Evolutionary conservation across 2,797 vertebrate species (phyloP).

Genomic region (Sarcophilus harrisii): DNA sequence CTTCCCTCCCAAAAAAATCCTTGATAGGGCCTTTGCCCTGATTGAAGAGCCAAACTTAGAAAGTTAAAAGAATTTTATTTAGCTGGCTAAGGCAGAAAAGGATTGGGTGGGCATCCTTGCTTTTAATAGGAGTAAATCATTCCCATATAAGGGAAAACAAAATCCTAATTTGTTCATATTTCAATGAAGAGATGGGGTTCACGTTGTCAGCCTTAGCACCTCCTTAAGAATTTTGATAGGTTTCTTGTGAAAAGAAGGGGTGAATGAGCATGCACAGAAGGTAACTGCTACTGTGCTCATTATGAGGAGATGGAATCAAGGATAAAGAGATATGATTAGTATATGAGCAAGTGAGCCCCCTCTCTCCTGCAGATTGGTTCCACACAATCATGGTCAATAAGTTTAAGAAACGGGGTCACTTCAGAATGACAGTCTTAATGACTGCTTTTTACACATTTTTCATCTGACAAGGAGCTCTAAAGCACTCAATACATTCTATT

Average conservation of each 20-base stretch:
- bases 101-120: background rate
- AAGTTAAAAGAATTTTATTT: background rate
- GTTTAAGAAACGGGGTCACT: background rate
- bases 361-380: background rate
- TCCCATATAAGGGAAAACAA: background rate
- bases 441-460: background rate
- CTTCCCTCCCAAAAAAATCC: background rate
- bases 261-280: background rate
- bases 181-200: background rate
- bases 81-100: background rate
- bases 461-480: background rate
- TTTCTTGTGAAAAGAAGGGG: background rate
- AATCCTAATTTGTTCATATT: background rate
- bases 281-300: background rate
- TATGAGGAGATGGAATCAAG: background rate
- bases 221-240: background rate
- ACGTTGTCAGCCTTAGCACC: background rate
- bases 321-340: background rate
- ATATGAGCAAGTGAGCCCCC: background rate
- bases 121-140: background rate
- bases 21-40: background rate
- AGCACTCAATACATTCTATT: background rate
- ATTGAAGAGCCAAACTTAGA: background rate
- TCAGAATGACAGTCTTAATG: background rate
- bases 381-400: background rate